Base-by-base conservation (phyloP, 1,140 invertebrate species). In the Bombus consobrinus region DNA sequence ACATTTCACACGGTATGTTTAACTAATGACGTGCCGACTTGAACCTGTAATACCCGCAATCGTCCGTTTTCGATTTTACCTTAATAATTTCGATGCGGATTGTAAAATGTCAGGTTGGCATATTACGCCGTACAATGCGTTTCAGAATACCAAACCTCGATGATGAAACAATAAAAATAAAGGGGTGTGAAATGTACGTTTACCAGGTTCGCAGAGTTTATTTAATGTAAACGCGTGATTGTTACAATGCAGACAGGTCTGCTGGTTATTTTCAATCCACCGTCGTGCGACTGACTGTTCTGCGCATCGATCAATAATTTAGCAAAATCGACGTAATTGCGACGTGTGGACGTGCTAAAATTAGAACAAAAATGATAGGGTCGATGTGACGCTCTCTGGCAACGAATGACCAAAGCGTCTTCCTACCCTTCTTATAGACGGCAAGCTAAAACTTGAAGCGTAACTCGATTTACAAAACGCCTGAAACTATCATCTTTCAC, bases 241-340 rank as follows among this genome's bases (percentile, higher is more conserved):
- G 82, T 84, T 59, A 71, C 39, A 41, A 47, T 8, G 28, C 64
- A 57, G 34, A 80, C 75, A 62, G 53, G 57, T 39, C 68, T 43
- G 47, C 34, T 85, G 53, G 83, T 80, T 85, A 80, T 85, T 85
- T 53, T 68, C 76, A 79, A 72, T 80, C 32, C 76, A n/a, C 41
- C 68, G 3, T 34, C 28, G 53, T 59, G 34, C 32, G 62, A 76
- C 74, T 53, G 83, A 64, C 66, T 85, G 83, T 71, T 80, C 83
- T 37, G 39, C 83, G 76, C 34, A 59, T 43, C 83, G 76, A 85
- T 85, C 83, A 72, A 85, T 85, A 80, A 72, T 85, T 85, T 80
- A 80, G 37, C 68, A 80, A 85, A 85, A 85, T 80, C 68, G 81
- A 83, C 81, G 62, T 66, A 75, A 76, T 83, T 83, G 72, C 59